Evolutionary conservation across 2,113 vertebrate species (phyloP), one percentile per base, ranked within the genome.

Genomic region (Xenus cinereus): DNA sequence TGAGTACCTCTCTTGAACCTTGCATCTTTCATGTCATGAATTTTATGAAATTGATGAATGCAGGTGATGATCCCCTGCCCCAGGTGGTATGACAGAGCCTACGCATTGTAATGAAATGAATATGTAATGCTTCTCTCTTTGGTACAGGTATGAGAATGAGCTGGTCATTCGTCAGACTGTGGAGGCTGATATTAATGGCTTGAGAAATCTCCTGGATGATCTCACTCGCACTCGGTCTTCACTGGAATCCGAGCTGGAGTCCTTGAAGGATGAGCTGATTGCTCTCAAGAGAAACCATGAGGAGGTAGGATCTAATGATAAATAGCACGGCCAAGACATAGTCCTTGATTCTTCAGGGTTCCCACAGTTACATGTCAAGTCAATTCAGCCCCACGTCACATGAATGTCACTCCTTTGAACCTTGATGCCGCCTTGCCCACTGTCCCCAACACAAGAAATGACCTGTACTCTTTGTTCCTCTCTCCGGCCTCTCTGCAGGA

Each of bases 91-190:
- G 32, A 48, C 23, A 6, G 18, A 68, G 24, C 60, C 82, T 27
- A 56, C 0, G 1, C 10, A 12, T 1, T 7, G 24, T 10, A 35
- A 33, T 9, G 8, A 39, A 84, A 28, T 14, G 3, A 35, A n/a
- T 30, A 24, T 33, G 15, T 13, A 84, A 73, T 26, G 35, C 11
- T 60, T 59, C 32, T n/a, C 54, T 6, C 51, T 8, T 12, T 62
- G 19, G 12, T 71, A 53, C 75, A 98, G 97, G 84, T 98, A 96
- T 9, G 95, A 98, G 43, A 92, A 93, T 0, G 97, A 98, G 68
- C 84, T 95, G 45, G 37, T 19, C 30, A 95, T 98, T 22, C 68
- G 90, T 14, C 94, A 95, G 54, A 50, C 39, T 0, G 82, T 97
- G 74, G 97, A 98, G 33, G 78, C 93, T 2, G 97, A 98, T 54